phyloP scores from a whole-genome alignment of 1,140 invertebrate genomes.

The Telenomus remus region DNA sequence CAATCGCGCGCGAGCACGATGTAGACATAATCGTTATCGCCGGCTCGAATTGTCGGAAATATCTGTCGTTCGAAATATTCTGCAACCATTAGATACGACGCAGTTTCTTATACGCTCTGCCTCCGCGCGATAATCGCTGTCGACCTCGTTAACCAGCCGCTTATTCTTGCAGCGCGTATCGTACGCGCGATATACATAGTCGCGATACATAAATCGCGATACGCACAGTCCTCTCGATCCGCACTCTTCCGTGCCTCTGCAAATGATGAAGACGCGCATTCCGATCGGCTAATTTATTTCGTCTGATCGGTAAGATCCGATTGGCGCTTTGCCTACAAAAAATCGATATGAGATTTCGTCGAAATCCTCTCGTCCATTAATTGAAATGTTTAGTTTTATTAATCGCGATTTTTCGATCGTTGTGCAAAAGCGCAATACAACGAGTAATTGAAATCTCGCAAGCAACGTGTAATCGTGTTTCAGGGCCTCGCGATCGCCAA shows the following conservation, averaged over 20 bases:
- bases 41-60: constrained; percentile 62
- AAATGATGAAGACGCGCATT: constrained; percentile 38
- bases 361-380: constrained; percentile 1
- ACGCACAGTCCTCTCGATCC: constrained; percentile 9
- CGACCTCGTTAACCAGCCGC: constrained; percentile 59
- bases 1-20: constrained; percentile 50
- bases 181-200: constrained; percentile 18
- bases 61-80: constrained; percentile 66
- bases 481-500: constrained; percentile 14
- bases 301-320: constrained; percentile 4
- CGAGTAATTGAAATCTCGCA: constrained; percentile 52
- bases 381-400: constrained; percentile 8
- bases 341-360: not conserved
- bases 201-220: constrained; percentile 48
- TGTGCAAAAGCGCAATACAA: not conserved
- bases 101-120: constrained; percentile 60
- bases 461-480: constrained; percentile 33
- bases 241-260: constrained; percentile 22
- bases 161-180: constrained; percentile 47
- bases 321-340: constrained; percentile 6
- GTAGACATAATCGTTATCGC: constrained; percentile 60
- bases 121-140: constrained; percentile 54
- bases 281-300: constrained; percentile 37
- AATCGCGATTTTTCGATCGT: constrained; percentile 1
- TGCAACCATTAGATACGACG: constrained; percentile 60